These are phyloP conservation scores for Habropoda laboriosa DNA, from an alignment of 1,140 invertebrate genomes.

Conservation along the genomic window DNA sequence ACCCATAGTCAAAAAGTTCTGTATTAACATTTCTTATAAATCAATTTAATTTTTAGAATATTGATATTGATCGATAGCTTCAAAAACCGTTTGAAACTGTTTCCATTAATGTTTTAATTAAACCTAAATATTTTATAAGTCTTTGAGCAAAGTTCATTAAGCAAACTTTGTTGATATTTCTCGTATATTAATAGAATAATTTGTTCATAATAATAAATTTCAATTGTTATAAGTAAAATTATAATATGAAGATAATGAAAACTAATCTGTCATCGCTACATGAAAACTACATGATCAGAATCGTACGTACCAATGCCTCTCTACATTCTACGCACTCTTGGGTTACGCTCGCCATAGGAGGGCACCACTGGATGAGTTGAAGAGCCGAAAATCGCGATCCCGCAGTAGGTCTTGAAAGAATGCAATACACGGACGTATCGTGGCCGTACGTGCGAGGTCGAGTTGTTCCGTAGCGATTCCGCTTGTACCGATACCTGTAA, in stretches of 20 bases:
- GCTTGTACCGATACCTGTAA: conserved; percentile 15
- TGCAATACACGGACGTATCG: conserved; percentile 45
- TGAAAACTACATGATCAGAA: background rate
- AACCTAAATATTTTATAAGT: too few species aligned
- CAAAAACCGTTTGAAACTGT: too few species aligned
- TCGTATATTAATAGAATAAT: too few species aligned
- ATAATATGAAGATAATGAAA: background rate
- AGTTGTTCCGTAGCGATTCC: conserved; percentile 30
- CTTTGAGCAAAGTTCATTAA: too few species aligned
- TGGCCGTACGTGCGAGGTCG: conserved; percentile 3
- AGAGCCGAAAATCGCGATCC: conserved; percentile 20
- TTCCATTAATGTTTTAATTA: too few species aligned
- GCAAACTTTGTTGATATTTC: too few species aligned
- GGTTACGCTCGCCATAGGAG: background rate
- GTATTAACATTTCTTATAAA: too few species aligned
- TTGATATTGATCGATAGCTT: too few species aligned
- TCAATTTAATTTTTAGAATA: too few species aligned
- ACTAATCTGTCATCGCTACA: background rate
- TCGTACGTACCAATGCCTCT: background rate
- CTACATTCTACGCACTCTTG: background rate
- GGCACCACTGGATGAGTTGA: conserved; percentile 20
- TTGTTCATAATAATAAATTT: too few species aligned
- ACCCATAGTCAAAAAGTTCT: too few species aligned
- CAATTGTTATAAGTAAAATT: too few species aligned
- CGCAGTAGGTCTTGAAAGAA: conserved; percentile 53